Conservation (phyloP, 2,113 vertebrate species). For the Phrynosoma blainvillii region DNA sequence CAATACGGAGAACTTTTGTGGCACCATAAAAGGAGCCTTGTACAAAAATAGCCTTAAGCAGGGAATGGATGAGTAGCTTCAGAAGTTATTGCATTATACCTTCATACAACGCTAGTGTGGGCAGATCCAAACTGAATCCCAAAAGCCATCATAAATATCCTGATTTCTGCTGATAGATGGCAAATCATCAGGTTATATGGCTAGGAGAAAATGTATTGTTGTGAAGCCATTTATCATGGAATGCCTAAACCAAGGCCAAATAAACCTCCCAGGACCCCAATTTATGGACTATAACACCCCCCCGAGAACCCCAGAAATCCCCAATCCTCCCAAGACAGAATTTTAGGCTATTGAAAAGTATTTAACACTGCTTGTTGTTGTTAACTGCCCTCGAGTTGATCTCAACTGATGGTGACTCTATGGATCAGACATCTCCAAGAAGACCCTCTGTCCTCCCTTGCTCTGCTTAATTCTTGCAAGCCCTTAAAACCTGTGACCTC, state of each 20-base stretch:
- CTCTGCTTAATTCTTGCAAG: no score
- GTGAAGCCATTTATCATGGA: neutral
- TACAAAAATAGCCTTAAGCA: slow-evolving; percentile 55
- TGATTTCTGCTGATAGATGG: neutral
- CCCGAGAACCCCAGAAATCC: no score
- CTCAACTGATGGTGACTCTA: no score
- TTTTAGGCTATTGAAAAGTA: no score
- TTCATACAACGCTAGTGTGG: neutral
- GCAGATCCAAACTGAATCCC: slow-evolving; percentile 42
- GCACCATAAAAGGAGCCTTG: slow-evolving; percentile 54
- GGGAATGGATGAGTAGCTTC: slow-evolving; percentile 48
- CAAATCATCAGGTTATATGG: neutral
- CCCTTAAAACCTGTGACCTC: no score
- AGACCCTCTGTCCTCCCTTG: no score
- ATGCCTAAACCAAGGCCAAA: neutral
- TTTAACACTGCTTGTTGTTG: no score
- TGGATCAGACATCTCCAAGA: no score
- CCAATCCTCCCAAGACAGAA: no score
- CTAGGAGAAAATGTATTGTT: neutral
- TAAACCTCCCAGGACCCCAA: no score
- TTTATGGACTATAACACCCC: no score
- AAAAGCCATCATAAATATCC: slow-evolving; percentile 11
- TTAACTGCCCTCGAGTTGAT: no score
- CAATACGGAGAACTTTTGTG: slow-evolving; percentile 47
- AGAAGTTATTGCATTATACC: slow-evolving; percentile 1